These are phyloP conservation scores for Pogonognathellus flavescens DNA, from an alignment of 1,140 invertebrate genomes.

Conservation along the genomic window DNA sequence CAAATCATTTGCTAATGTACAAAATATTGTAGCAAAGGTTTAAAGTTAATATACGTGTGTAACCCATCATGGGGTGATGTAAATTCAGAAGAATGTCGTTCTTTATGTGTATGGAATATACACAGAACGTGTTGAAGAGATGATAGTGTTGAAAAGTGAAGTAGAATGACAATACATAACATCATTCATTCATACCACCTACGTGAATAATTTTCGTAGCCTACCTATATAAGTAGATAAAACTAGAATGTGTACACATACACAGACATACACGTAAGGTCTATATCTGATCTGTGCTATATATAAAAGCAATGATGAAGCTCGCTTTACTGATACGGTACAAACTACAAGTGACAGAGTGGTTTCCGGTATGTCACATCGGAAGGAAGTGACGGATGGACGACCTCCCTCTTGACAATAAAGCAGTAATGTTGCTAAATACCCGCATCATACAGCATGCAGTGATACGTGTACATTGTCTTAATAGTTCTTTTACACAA, in stretches of 20 bases:
- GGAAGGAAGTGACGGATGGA: conserved; percentile 66
- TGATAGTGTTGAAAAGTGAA: too few relatives aligned
- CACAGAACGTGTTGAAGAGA: not conserved
- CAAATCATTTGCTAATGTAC: too few relatives aligned
- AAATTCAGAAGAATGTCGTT: not conserved
- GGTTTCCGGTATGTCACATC: conserved; percentile 65
- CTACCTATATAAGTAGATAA: not conserved
- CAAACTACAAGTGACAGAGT: conserved; percentile 53
- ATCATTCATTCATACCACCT: conserved; percentile 10
- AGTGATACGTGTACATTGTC: conserved; percentile 46
- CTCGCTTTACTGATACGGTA: conserved; percentile 23
- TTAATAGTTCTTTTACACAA: not conserved
- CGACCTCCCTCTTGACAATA: conserved; percentile 64
- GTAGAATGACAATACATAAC: too few relatives aligned
- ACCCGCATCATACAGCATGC: conserved; percentile 58
- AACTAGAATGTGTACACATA: not conserved
- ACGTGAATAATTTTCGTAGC: not conserved
- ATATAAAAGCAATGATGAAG: conserved; percentile 22
- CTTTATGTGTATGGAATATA: not conserved
- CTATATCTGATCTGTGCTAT: not conserved
- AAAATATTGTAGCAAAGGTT: too few relatives aligned
- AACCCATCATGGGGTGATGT: not conserved
- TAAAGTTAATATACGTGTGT: not conserved
- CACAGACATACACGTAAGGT: not conserved
- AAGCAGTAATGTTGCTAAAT: conserved; percentile 59